These are phyloP conservation scores for Paramuricea clavata DNA, from an alignment of 92 coral and sea anemone species.

Conservation along the genomic window DNA sequence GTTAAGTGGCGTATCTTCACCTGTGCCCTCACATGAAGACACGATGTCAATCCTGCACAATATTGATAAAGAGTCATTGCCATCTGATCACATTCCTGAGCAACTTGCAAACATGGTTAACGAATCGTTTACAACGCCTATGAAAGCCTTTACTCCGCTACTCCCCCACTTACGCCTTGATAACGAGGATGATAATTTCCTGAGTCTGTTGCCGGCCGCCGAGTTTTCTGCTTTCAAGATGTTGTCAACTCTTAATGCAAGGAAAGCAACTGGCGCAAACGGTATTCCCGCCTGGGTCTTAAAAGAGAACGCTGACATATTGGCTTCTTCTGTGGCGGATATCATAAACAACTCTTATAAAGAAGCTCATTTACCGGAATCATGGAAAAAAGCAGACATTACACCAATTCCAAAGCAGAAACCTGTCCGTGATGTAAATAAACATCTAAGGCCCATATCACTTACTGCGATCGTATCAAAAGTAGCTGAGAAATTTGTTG, in stretches of 20 bases:
- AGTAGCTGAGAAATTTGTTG: background rate
- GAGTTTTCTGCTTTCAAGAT: background rate
- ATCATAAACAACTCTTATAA: background rate
- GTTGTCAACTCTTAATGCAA: background rate
- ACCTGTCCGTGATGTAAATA: background rate
- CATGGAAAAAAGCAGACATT: background rate
- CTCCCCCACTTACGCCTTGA: no score
- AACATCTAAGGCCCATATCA: background rate
- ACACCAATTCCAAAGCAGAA: background rate
- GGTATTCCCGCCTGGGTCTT: background rate
- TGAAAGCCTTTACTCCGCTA: no score
- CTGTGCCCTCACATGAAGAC: no score
- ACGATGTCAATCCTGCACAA: no score
- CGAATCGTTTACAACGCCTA: no score
- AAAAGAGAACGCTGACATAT: background rate
- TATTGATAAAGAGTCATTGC: no score
- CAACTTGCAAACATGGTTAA: no score
- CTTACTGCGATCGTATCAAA: background rate
- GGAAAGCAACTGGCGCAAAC: background rate
- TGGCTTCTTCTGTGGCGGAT: background rate
- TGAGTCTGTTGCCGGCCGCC: no score
- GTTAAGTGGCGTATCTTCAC: no score
- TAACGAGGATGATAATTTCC: no score
- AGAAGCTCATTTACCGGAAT: background rate
- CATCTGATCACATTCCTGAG: no score